Conservation (phyloP, 2,113 vertebrate genomes). For the Bagarius yarrelli region DNA sequence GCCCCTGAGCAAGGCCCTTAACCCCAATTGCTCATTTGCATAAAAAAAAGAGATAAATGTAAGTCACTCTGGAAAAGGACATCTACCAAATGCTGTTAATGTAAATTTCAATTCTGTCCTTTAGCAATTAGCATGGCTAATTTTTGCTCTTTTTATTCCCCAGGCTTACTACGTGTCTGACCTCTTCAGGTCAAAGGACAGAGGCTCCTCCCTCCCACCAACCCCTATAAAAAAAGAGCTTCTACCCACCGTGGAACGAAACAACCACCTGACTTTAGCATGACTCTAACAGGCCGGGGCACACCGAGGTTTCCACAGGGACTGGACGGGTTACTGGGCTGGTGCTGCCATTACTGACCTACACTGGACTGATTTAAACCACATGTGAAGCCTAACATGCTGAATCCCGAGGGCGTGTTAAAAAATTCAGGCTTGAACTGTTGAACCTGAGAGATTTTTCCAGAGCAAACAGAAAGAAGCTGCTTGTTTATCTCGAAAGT, state of each 20-base stretch:
- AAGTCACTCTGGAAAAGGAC: too few relatives aligned
- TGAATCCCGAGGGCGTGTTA: background rate
- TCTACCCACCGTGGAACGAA: conserved; percentile 60
- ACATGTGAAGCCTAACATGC: background rate
- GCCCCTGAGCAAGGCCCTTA: too few relatives aligned
- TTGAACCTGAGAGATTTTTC: background rate
- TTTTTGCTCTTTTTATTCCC: background rate
- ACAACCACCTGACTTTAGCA: conserved; percentile 68
- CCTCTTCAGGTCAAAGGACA: conserved; percentile 65
- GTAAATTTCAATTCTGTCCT: background rate
- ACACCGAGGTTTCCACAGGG: background rate
- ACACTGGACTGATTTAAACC: conserved; percentile 29
- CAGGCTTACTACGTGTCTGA: conserved; percentile 71
- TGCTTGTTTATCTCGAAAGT: background rate
- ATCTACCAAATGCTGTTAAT: too few relatives aligned
- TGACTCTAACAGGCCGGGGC: conserved; percentile 39
- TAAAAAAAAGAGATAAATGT: too few relatives aligned
- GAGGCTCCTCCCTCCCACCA: conserved; percentile 49
- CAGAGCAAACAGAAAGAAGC: background rate
- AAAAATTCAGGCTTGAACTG: background rate
- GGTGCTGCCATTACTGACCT: background rate
- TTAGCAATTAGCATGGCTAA: background rate
- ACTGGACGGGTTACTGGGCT: background rate
- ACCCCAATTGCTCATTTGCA: too few relatives aligned
- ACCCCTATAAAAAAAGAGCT: conserved; percentile 66